Evolutionary conservation across 2,113 vertebrate species (phyloP), one percentile per base, ranked within the genome.

Genomic region (Leptosomus discolor): DNA sequence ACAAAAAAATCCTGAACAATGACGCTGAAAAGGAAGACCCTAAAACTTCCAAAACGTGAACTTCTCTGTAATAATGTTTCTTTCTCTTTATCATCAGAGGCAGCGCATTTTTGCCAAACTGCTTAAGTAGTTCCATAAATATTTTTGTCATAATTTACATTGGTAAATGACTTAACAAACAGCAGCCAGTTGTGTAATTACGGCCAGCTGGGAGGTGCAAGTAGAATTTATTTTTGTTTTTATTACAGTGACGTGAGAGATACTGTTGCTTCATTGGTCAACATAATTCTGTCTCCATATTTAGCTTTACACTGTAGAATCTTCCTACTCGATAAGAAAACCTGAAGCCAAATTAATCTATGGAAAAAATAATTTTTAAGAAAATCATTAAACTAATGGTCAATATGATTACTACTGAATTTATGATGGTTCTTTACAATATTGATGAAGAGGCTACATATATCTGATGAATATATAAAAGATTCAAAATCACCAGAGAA

Each of bases 221-320:
- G 65, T 8, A 94, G 79, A 92, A 97, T 84, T 95, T 93, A 85
- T 85, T 97, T 95, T 77, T 96, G 84, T 92, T 96, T 96, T 97
- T 90, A 95, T 95, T 90, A 82, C 51, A 90, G 58, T 88, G 92
- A 94, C 86, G 69, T 69, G 88, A 80, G 53, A 83, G 83, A 71
- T 75, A 73, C 70, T 78, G 4, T 61, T 54, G 80, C 60, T 81
- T 94, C 57, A 60, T 54, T 90, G 92, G 70, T 95, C 94, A 96
- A 73, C 78, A 89, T 77, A 93, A 95, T 89, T 95, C 91, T 87
- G 71, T 56, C 80, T 82, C 74, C 73, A 73, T 70, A 81, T 65
- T 96, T 96, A 90, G 19, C 54, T 94, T 96, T 88, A 75, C 32
- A 90, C 53, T 89, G 27, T 43, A 95, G 51, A 96, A 89, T 86